Evolutionary conservation across 2,888 invertebrate genomes (phyloP).

Genomic region (Eupithecia abbreviata): DNA sequence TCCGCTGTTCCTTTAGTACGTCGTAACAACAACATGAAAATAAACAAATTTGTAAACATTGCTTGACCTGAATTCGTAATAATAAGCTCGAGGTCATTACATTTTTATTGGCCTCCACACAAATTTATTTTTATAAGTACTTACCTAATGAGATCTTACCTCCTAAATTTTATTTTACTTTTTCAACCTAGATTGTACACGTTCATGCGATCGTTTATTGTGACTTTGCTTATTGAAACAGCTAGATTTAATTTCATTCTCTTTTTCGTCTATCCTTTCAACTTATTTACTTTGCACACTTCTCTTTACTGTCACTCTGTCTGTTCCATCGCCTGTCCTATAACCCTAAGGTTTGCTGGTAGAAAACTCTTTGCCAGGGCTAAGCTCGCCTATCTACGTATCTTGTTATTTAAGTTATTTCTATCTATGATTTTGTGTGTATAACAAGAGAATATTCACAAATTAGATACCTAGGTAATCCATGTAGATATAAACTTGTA

Average conservation of each 20-base stretch:
- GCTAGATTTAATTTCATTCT: background rate
- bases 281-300: too few relatives aligned
- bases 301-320: too few relatives aligned
- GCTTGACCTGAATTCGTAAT: conserved; percentile 35
- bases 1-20: conserved; percentile 17
- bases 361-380: too few relatives aligned
- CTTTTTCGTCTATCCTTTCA: too few relatives aligned
- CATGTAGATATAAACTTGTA: too few relatives aligned
- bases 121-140: conserved; percentile 22
- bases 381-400: too few relatives aligned
- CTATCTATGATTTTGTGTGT: too few relatives aligned
- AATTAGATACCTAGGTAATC: too few relatives aligned
- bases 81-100: conserved; percentile 33
- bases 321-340: too few relatives aligned
- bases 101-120: conserved; percentile 35
- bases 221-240: background rate
- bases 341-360: too few relatives aligned
- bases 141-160: conserved; percentile 24
- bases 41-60: conserved; percentile 22
- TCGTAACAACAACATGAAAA: conserved; percentile 16
- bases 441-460: too few relatives aligned
- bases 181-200: background rate
- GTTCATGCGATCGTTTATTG: background rate
- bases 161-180: conserved; percentile 28
- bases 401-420: too few relatives aligned